These are phyloP conservation scores for Plebejus anna DNA, from an alignment of 2,888 invertebrate species.

Conservation along the genomic window DNA sequence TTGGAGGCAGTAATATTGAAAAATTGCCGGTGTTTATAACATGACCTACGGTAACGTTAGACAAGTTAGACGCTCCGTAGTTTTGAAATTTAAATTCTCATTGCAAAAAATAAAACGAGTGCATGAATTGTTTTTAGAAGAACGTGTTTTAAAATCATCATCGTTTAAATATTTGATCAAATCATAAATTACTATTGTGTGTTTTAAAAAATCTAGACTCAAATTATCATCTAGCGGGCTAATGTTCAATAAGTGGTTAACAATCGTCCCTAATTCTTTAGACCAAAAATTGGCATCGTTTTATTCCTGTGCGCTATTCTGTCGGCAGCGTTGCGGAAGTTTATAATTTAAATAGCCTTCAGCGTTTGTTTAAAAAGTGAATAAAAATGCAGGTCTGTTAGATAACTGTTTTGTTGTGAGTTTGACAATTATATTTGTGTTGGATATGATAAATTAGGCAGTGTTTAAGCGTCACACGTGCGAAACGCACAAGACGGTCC, in stretches of 20 bases:
- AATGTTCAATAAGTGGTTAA: slow-evolving; percentile 41
- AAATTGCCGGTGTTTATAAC: slow-evolving; percentile 45
- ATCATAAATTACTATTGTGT: not conserved
- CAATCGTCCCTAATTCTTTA: slow-evolving; percentile 39
- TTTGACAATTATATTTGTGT: not conserved
- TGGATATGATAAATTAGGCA: slow-evolving; percentile 27
- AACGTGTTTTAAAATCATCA: not conserved
- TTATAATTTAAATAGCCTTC: slow-evolving; percentile 27
- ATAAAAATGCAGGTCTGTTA: not conserved
- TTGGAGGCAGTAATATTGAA: slow-evolving; percentile 7
- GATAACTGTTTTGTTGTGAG: not conserved
- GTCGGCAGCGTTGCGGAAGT: slow-evolving; percentile 38
- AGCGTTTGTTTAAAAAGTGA: slow-evolving; percentile 21
- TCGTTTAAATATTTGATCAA: not conserved
- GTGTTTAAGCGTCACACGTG: slow-evolving; percentile 38
- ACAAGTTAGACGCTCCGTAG: slow-evolving; percentile 44
- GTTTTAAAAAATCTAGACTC: not conserved
- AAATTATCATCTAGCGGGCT: slow-evolving; percentile 29
- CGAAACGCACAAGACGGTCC: slow-evolving; percentile 45
- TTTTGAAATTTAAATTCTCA: not conserved
- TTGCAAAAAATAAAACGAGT: not conserved
- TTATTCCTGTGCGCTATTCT: slow-evolving; percentile 39
- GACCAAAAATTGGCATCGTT: slow-evolving; percentile 40
- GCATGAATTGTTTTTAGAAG: not conserved
- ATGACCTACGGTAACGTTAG: slow-evolving; percentile 77